Percentiles rank a stretch among this genome's conserved stretches.
These are phyloP conservation scores for Cordilura impudica DNA, from an alignment of 2,888 invertebrate species.

Conservation along the genomic window DNA sequence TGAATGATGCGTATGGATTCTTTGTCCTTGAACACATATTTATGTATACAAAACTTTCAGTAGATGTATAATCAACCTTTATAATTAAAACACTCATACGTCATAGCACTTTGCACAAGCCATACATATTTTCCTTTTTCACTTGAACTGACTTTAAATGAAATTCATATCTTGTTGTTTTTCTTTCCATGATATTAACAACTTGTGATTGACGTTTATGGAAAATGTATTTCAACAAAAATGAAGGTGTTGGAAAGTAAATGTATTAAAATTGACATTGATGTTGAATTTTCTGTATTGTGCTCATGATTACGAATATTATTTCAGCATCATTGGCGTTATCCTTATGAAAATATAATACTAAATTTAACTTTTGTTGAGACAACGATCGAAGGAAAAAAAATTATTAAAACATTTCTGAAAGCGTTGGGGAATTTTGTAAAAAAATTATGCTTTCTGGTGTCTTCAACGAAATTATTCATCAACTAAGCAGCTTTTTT, in stretches of 20 bases:
- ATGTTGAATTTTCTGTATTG: not conserved
- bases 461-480: too few relatives aligned
- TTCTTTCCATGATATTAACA: slow-evolving; percentile 15
- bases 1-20: too few relatives aligned
- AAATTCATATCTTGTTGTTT: not conserved
- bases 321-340: not conserved
- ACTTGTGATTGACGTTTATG: slow-evolving; percentile 41
- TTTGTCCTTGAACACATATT: too few relatives aligned
- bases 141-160: slow-evolving; percentile 1
- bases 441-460: too few relatives aligned
- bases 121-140: not conserved
- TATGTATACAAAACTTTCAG: too few relatives aligned
- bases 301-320: not conserved
- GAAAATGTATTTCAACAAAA: not conserved
- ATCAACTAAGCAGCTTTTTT: too few relatives aligned
- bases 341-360: not conserved
- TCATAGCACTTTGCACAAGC: too few relatives aligned
- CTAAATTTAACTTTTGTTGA: too few relatives aligned
- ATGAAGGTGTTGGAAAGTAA: not conserved
- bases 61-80: too few relatives aligned
- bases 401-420: slow-evolving; percentile 16
- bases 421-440: not conserved
- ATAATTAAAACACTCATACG: too few relatives aligned
- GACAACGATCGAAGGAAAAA: too few relatives aligned
- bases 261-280: slow-evolving; percentile 5